These are phyloP conservation scores for Thamnaconus septentrionalis DNA, from an alignment of 2,113 vertebrate genomes.

Conservation along the genomic window DNA sequence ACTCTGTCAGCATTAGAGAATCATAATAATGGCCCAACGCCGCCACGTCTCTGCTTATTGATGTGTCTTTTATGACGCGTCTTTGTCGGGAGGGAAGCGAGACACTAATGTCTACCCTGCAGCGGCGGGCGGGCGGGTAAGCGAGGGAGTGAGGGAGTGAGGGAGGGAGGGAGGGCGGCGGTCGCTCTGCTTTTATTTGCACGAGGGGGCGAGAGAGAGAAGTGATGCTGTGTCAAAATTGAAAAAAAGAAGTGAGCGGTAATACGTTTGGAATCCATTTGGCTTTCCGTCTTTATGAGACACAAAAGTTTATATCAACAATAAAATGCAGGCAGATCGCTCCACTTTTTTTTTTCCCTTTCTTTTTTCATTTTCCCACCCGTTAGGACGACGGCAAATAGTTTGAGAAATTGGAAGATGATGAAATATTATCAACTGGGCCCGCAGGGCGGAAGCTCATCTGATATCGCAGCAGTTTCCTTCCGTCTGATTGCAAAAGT, in stretches of 20 bases:
- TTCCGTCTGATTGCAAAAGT: conserved; percentile 57
- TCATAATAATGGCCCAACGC: conserved; percentile 71
- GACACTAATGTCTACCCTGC: conserved; percentile 76
- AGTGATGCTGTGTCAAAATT: conserved; percentile 19
- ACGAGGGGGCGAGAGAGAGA: conserved; percentile 26
- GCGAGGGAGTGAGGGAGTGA: conserved; percentile 34
- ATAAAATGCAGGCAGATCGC: conserved; percentile 42
- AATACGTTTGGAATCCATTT: conserved; percentile 67
- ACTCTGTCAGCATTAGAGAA: conserved; percentile 69
- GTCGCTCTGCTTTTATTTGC: conserved; percentile 69
- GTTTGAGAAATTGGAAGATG: conserved; percentile 42
- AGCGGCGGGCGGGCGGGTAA: conserved; percentile 57
- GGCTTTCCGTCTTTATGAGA: conserved; percentile 39
- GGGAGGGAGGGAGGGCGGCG: conserved; percentile 29
- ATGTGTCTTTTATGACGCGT: conserved; percentile 76
- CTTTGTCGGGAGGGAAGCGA: conserved; percentile 55
- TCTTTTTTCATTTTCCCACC: conserved; percentile 6
- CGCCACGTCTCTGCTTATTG: conserved; percentile 67
- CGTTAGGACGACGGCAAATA: conserved; percentile 17
- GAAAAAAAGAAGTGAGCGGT: conserved; percentile 45
- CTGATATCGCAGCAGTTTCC: conserved; percentile 48
- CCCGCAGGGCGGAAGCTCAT: conserved; percentile 25
- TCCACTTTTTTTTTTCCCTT: conserved; percentile 25
- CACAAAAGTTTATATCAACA: conserved; percentile 58
- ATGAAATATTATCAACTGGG: conserved; percentile 48